Percentiles rank a stretch among this genome's conserved stretches.
phyloP scores from a whole-genome alignment of 1,140 invertebrate species.

The Fragariocoptes setiger region DNA sequence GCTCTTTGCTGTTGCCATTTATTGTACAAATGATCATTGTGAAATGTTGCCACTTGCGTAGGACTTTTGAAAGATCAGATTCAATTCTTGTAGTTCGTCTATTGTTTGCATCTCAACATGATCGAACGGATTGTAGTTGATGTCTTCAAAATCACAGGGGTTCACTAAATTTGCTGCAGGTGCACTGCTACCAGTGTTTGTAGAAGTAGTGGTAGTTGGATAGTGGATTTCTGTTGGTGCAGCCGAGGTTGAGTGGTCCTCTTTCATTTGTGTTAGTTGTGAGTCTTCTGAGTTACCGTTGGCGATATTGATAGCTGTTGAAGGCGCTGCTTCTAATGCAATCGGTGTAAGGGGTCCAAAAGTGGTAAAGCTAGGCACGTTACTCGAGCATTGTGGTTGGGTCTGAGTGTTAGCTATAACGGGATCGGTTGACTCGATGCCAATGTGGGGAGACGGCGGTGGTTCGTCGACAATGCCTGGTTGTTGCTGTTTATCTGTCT shows the following conservation, averaged over 20 bases:
- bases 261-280: not conserved
- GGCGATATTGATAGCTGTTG: not conserved
- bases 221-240: no score
- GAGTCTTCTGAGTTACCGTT: not conserved
- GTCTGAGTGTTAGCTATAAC: not conserved
- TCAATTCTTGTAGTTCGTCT: constrained; percentile 54
- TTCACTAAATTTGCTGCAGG: constrained; percentile 7
- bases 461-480: not conserved
- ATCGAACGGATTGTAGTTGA: constrained; percentile 60
- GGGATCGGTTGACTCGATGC: not conserved
- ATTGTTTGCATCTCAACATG: constrained; percentile 61
- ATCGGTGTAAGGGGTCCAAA: not conserved
- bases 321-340: no score
- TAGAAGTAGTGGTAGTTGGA: not conserved
- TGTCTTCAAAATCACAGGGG: constrained; percentile 39
- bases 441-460: not conserved
- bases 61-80: constrained; percentile 20
- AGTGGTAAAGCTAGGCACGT: not conserved
- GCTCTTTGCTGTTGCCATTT: no score
- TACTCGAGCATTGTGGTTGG: not conserved
- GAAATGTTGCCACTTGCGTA: no score
- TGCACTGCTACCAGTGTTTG: no score
- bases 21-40: no score
- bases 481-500: not conserved
- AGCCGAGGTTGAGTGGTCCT: not conserved